These are phyloP conservation scores for Erebia palarica DNA, from an alignment of 2,888 invertebrate genomes.

Conservation along the genomic window DNA sequence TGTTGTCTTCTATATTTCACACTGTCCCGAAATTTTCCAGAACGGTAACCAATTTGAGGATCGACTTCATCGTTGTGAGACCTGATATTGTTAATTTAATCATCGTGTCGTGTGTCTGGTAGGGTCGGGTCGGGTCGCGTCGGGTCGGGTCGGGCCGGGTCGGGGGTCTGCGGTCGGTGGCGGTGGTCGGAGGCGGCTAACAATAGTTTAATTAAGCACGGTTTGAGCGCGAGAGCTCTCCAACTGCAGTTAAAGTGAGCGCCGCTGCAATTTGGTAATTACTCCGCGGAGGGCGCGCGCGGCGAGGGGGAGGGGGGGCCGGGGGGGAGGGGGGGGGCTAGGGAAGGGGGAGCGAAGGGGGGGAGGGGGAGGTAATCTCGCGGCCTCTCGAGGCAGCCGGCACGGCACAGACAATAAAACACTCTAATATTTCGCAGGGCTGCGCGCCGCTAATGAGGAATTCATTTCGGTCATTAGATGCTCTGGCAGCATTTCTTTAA, in stretches of 20 bases:
- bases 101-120: background rate
- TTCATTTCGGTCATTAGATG: constrained; percentile 43
- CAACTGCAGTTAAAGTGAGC: constrained; percentile 50
- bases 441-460: constrained; percentile 44
- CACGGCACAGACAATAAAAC: constrained; percentile 45
- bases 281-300: constrained; percentile 36
- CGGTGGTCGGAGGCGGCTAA: constrained; percentile 40
- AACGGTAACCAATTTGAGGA: too few relatives aligned
- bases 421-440: constrained; percentile 41
- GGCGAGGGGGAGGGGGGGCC: constrained; percentile 16
- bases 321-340: constrained; percentile 21
- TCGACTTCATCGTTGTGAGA: too few relatives aligned
- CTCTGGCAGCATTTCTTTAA: constrained; percentile 39
- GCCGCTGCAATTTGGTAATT: constrained; percentile 58
- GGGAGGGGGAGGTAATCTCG: constrained; percentile 44
- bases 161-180: constrained; percentile 21
- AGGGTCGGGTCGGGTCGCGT: constrained; percentile 8
- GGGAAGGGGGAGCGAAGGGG: constrained; percentile 25
- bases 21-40: background rate
- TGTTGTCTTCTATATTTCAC: background rate
- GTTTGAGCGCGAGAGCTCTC: constrained; percentile 52
- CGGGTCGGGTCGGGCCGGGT: background rate
- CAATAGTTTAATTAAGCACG: constrained; percentile 62
- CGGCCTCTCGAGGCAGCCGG: constrained; percentile 43
- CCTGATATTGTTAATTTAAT: too few relatives aligned